Conservation (phyloP, 2,797 vertebrate species). For the Botia kubotai region DNA sequence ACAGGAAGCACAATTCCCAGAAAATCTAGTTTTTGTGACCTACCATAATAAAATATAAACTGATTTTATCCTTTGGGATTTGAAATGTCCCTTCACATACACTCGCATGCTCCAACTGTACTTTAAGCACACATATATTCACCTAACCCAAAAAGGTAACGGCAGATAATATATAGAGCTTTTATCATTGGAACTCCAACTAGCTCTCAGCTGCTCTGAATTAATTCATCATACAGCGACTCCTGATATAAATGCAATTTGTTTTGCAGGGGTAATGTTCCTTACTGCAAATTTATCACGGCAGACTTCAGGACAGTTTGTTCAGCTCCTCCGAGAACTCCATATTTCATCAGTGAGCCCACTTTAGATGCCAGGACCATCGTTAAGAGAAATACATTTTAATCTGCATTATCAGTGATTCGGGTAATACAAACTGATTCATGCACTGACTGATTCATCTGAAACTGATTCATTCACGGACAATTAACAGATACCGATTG, state of each 20-base stretch:
- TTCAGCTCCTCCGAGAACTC: conserved; percentile 63
- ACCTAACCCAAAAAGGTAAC: conserved; percentile 25
- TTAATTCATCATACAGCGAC: conserved; percentile 63
- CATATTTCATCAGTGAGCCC: conserved; percentile 60
- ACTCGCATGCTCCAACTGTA: neutral
- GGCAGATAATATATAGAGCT: conserved; percentile 53
- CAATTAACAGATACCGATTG: neutral
- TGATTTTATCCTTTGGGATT: neutral
- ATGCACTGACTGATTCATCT: conserved; percentile 2
- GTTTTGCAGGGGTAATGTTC: conserved; percentile 68
- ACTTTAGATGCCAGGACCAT: conserved; percentile 56
- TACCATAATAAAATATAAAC: neutral
- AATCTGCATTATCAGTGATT: conserved; percentile 40
- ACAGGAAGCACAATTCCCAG: neutral
- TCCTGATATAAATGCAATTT: conserved; percentile 66
- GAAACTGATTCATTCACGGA: too few species aligned
- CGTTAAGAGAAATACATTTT: conserved; percentile 53
- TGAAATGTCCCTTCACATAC: neutral
- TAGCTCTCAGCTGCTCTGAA: conserved; percentile 57
- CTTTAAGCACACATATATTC: conserved; percentile 13
- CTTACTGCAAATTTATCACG: conserved; percentile 63
- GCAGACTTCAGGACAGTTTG: conserved; percentile 58
- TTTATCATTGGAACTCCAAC: conserved; percentile 51
- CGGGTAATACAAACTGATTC: conserved; percentile 34
- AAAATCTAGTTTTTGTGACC: neutral